Percentiles rank a stretch among this genome's conserved stretches.
These are phyloP conservation scores for Prunella himalayana DNA, from an alignment of 2,113 vertebrate genomes.

Conservation along the genomic window DNA sequence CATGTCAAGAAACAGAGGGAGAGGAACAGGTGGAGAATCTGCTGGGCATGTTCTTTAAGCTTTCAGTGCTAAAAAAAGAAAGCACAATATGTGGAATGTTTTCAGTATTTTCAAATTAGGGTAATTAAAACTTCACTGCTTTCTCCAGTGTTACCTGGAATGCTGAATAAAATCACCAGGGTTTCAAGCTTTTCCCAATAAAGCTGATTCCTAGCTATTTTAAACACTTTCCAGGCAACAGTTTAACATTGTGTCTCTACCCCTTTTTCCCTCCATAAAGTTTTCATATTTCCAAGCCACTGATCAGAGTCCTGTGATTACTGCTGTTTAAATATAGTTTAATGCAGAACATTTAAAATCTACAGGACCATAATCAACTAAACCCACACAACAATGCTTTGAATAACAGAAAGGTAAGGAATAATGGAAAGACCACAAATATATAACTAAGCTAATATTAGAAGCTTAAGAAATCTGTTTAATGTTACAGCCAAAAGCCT, in stretches of 20 bases:
- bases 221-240: not conserved
- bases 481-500: not conserved
- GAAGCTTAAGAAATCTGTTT: not conserved
- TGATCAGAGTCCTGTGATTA: not conserved
- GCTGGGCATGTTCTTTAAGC: not conserved
- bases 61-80: not conserved
- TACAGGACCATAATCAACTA: not conserved
- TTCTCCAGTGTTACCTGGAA: not conserved
- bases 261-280: not conserved
- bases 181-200: not conserved
- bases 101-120: not conserved
- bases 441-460: not conserved
- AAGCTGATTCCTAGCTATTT: slow-evolving; percentile 4
- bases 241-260: not conserved
- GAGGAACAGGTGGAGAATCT: not conserved
- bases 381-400: not conserved
- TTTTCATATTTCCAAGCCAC: slow-evolving; percentile 8
- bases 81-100: not conserved
- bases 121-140: not conserved
- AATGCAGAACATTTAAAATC: not conserved
- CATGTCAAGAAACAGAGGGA: not conserved
- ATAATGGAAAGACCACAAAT: not conserved
- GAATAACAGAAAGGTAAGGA: not conserved
- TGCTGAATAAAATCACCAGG: not conserved
- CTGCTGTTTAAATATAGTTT: not conserved